Evolutionary conservation across 2,113 vertebrate genomes (phyloP), one percentile per base, ranked within the genome.

Genomic region (Toxostoma redivivum): DNA sequence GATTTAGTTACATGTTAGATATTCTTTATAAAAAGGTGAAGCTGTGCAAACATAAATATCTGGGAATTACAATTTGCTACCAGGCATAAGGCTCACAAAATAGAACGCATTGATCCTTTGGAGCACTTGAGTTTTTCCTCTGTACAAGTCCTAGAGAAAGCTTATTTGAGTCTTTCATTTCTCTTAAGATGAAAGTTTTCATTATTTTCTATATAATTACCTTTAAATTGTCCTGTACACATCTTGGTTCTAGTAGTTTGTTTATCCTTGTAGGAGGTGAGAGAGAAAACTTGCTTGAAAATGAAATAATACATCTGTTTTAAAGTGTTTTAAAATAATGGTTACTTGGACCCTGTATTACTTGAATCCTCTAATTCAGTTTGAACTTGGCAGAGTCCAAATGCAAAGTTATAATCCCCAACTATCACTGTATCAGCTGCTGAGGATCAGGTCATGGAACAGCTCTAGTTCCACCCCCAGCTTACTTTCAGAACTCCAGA

Each of bases 1-100:
- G 65, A 80, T 94, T 88, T 82, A 94, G 76, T 54, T 94, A 92
- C 61, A 31, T 81, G 60, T 81, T 86, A 53, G 54, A 50, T 25
- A 53, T 42, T 54, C 73, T 92, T 84, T 54, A n/a, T 15, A 45
- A 81, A 83, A 88, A 69, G 54, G 44, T 38, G 65, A 76, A 82
- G 45, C 21, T n/a, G 15, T 57, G 38, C 20, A 76, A 89, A 92
- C 23, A 31, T 57, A 58, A 69, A 53, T 44, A 24, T 18, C 67
- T 83, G 45, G 37, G 31, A 90, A 81, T 76, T 76, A 66, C 25
- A 48, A 21, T 65, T 62, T 79, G 24, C 44, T 80, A 37, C 60
- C 21, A 51, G 19, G 64, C 51, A 45, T 53, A 66, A 86, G 47
- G n/a, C 38, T 50, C 53, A 92, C 30, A 38, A 61, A 78, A 50